Base-by-base conservation (phyloP, 1,140 invertebrate genomes). In the Microplitis demolitor region DNA sequence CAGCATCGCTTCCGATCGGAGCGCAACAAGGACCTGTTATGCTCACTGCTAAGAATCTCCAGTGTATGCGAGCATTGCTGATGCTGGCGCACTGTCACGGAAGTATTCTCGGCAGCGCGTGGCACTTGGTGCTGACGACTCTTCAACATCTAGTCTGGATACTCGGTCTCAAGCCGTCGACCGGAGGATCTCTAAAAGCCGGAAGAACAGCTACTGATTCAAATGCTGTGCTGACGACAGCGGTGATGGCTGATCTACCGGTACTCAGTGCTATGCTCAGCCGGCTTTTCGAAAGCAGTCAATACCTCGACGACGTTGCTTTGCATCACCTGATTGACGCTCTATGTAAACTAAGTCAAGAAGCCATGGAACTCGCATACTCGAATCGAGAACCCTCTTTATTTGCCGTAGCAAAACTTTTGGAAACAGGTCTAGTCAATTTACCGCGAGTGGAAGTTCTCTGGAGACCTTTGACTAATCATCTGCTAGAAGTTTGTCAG, bases 61-160 rank as follows among this genome's bases (percentile, higher is more conserved):
- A 98, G 78, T 98, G 97, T 53, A 98, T 99, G 93, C 90, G 96
- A 75, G 93, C 97, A 4, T 87, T 99, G 35, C 87, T 99, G 13
- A 91, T 92, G 73, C 87, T 98, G 39, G 97, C 97, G 3, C 95
- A 97, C 82, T 93, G 95, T 77, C 96, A 98, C 87, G 98, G 97
- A 1, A 93, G 93, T 76, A 94, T 97, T 74, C 88, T 99, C 14
- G 95, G 95, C 54, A 93, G 95, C 71, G 95, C 97, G 0, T 99
- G 98, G 97, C 93, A 98, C 82, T 91, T 98, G 45, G 95, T 99
- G 3, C 89, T 99, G 8, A 97, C 97, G 14, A 98, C 97, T 3
- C 86, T 98, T 24, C 97, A 98, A 89, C 97, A 99, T 88, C 89
- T 99, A 73, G 96, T 97, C 0, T 99, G 97, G 97, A 98, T 99